Percentiles rank a stretch among this genome's conserved stretches.
These are phyloP conservation scores for Mesoclemmys tuberculata DNA, from an alignment of 2,113 vertebrate species.

Conservation along the genomic window DNA sequence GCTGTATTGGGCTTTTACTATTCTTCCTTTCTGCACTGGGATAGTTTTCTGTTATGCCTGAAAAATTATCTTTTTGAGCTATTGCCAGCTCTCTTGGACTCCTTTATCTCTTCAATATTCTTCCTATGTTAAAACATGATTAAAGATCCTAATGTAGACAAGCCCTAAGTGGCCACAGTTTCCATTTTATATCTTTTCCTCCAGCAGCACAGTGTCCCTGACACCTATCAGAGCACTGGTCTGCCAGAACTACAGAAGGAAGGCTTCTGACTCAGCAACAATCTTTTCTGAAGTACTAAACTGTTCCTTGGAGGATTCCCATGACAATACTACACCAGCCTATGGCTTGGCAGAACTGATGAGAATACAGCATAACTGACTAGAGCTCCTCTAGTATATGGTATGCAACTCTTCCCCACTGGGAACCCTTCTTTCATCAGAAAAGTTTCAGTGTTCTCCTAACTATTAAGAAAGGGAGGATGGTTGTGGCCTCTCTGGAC, in stretches of 20 bases:
- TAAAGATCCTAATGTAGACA: background rate
- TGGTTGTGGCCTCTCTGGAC: background rate
- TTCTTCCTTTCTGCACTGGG: no score
- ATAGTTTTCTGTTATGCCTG: no score
- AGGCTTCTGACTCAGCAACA: background rate
- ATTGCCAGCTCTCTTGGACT: no score
- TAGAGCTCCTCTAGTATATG: background rate
- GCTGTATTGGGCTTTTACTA: no score
- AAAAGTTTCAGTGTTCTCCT: background rate
- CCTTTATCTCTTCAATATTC: no score
- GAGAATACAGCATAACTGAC: background rate
- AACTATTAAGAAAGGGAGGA: background rate
- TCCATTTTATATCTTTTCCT: background rate
- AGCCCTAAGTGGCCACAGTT: background rate
- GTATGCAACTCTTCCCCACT: background rate
- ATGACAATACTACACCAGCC: background rate
- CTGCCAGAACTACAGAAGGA: background rate
- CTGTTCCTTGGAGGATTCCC: background rate
- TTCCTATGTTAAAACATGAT: background rate
- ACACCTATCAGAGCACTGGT: background rate
- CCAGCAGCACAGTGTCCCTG: background rate
- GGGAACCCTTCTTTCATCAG: background rate
- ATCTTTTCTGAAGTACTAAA: no score
- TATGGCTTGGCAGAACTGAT: background rate
- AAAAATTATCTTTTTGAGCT: no score